Conservation (phyloP, 1,140 invertebrate genomes). For the Drosophila prosaltans region DNA sequence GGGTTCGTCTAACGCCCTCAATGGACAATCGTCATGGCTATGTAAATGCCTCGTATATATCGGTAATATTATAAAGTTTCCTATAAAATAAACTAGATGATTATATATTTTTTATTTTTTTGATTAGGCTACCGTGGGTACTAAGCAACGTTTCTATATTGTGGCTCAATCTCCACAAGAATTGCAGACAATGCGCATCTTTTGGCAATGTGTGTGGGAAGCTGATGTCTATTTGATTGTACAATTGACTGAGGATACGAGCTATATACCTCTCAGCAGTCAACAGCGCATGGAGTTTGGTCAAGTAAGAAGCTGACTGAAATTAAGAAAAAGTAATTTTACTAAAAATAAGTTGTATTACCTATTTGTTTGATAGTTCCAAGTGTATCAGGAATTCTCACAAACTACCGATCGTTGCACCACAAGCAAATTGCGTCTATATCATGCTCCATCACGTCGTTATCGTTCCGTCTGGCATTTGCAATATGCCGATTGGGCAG, state of each 20-base stretch:
- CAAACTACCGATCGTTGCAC: conserved; percentile 86
- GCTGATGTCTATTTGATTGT: conserved; percentile 91
- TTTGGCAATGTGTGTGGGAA: conserved; percentile 96
- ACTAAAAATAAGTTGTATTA: no score
- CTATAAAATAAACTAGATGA: background rate
- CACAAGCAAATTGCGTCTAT: conserved; percentile 85
- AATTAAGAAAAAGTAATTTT: background rate
- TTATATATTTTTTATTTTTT: background rate
- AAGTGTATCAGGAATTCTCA: conserved; percentile 87
- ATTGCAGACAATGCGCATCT: conserved; percentile 83
- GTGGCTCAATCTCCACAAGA: conserved; percentile 89
- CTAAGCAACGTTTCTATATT: conserved; percentile 92
- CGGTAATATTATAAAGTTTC: conserved; percentile 83
- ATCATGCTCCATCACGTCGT: conserved; percentile 84
- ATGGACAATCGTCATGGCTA: conserved; percentile 93
- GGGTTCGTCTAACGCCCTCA: conserved; percentile 90
- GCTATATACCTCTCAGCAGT: conserved; percentile 85
- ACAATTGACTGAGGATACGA: conserved; percentile 87
- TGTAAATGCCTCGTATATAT: conserved; percentile 95
- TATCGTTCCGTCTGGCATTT: conserved; percentile 91
- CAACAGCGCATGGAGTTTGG: conserved; percentile 84
- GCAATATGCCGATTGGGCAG: conserved; percentile 91
- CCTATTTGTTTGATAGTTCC: conserved; percentile 84
- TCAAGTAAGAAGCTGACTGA: conserved; percentile 78
- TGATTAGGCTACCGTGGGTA: conserved; percentile 88